Evolutionary conservation across 2,888 invertebrate species (phyloP).

Genomic region (Melieria picta): DNA sequence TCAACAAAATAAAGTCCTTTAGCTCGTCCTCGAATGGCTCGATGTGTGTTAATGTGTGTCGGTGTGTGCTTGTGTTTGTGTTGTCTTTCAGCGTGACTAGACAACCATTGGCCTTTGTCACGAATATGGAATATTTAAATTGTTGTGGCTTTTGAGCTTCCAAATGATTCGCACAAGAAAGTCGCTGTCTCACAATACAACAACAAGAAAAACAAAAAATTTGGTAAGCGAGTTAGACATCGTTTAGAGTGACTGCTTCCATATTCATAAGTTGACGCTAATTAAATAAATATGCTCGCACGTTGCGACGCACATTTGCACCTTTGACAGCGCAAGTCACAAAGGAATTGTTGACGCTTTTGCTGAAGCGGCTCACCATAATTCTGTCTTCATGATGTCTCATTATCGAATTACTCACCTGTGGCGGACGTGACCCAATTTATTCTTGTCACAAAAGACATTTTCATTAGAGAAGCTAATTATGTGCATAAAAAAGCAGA

Average conservation of each 20-base stretch:
- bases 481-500: no score
- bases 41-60: constrained; percentile 7
- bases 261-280: constrained; percentile 11
- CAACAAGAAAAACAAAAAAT: no score
- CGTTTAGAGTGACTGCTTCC: neutral
- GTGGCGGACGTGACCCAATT: no score
- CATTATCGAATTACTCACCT: no score
- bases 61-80: neutral
- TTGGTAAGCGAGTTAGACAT: no score
- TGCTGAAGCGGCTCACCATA: no score
- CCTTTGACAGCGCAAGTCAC: no score
- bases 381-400: no score
- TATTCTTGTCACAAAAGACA: no score
- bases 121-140: constrained; percentile 17
- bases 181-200: neutral
- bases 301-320: neutral
- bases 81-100: no score
- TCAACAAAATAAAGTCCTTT: constrained; percentile 28
- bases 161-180: neutral
- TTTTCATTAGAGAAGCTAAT: no score
- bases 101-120: constrained; percentile 7
- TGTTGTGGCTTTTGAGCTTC: neutral
- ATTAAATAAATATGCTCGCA: constrained; percentile 5
- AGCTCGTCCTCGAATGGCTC: neutral
- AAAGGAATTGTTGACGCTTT: no score